A percentile compares a stretch with the other conserved stretches of the same genome.
phyloP scores from a whole-genome alignment of 1,140 invertebrate genomes.

The Drosophila athabasca region DNA sequence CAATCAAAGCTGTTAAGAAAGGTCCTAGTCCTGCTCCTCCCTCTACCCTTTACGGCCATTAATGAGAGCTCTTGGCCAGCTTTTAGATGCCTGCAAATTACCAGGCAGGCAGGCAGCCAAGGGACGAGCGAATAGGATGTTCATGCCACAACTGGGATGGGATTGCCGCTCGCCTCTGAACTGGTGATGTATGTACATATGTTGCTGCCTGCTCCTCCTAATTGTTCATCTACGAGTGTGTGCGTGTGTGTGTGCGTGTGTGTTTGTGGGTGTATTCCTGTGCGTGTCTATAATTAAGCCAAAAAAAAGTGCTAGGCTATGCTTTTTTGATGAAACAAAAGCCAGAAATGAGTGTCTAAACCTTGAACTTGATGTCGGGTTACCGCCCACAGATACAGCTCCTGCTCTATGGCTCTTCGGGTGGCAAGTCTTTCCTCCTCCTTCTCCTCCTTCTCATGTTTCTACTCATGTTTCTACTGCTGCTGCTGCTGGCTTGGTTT shows the following conservation, averaged over 20 bases:
- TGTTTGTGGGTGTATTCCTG: constrained; percentile 7
- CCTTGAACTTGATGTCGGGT: constrained; percentile 59
- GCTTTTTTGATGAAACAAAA: constrained; percentile 59
- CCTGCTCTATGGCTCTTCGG: background rate
- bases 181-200: too few relatives aligned
- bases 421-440: too few relatives aligned
- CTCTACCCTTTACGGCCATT: constrained; percentile 43
- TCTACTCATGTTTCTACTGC: constrained; percentile 5
- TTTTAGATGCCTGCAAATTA: constrained; percentile 67
- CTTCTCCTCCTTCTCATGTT: too few relatives aligned
- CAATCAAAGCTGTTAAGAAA: constrained; percentile 33
- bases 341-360: constrained; percentile 54
- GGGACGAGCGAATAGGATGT: constrained; percentile 9
- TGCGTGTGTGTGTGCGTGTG: constrained; percentile 10
- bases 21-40: constrained; percentile 3
- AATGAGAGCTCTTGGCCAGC: constrained; percentile 64
- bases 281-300: constrained; percentile 79
- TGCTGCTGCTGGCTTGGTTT: constrained; percentile 32
- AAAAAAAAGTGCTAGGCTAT: constrained; percentile 72
- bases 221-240: constrained; percentile 40
- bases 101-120: constrained; percentile 33
- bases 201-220: background rate
- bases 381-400: background rate
- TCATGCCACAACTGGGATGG: constrained; percentile 28
- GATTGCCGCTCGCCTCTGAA: background rate